Evolutionary conservation across 2,888 invertebrate genomes (phyloP), one percentile per base, ranked within the genome.

Genomic region (Pristionchus japonicus): DNA sequence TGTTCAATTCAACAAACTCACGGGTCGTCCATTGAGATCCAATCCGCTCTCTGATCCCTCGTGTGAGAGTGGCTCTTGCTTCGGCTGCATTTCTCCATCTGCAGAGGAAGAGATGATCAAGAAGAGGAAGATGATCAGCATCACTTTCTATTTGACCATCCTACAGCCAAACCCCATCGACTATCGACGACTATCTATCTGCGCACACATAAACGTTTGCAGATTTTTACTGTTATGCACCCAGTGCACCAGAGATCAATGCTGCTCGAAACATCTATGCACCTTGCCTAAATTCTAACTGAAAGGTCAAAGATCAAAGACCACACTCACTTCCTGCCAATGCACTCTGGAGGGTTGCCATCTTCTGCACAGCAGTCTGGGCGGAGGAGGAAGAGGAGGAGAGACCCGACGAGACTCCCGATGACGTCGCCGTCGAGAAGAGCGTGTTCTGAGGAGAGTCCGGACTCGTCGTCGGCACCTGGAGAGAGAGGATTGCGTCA

Each of bases 11-110:
- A n/a, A n/a, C n/a, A 15, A 15, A 80, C 82, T 83, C 82, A 83
- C 85, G 40, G 57, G 85, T 85, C 85, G 15, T 31, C 61, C 49
- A 34, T 57, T 82, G 20, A 82, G 23, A 34, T 82, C 61, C 61
- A 85, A 17, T 64, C 47, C 85, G 37, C 40, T 40, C 61, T 85
- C 85, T 15, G 85, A 85, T 61, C 85, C 85, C 37, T 85, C 85
- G 15, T 9, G 27, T 13, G 85, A 85, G 20, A 34, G n/a, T 23
- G 85, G 85, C 64, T 85, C 85, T 27, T 43, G 27, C 64, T 85
- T 85, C 37, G 85, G 57, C 64, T 40, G 6, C 61, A 85, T 85
- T 2, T 64, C 52, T 49, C 82, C 82, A 31, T 77, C 77, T 77
- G 77, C 31, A 77, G 27, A 40, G 67, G 34, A n/a, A n/a, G n/a